Evolutionary conservation across 2,888 invertebrate species (phyloP).

Genomic region (Lithophane ornitopus): DNA sequence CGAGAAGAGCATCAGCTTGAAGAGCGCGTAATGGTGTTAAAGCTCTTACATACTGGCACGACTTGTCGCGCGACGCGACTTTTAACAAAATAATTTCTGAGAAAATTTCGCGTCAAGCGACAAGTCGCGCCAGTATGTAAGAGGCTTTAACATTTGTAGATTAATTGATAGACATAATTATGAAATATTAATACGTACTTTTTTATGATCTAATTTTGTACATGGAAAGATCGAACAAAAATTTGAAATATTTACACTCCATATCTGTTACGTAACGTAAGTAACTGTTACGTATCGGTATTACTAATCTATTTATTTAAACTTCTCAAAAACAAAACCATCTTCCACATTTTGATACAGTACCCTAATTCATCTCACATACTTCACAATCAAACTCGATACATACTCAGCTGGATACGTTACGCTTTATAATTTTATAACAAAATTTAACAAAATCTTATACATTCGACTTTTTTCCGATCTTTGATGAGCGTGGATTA

Average conservation of each 20-base stretch:
- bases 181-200: no score
- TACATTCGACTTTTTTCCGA: slow-evolving; percentile 76
- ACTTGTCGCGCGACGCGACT: no score
- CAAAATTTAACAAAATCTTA: slow-evolving; percentile 78
- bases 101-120: no score
- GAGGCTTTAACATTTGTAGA: no score
- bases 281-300: background rate
- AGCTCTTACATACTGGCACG: no score
- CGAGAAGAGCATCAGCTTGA: no score
- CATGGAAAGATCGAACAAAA: background rate
- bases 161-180: no score
- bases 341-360: slow-evolving; percentile 18
- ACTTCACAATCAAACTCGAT: slow-evolving; percentile 76
- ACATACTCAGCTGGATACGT: slow-evolving; percentile 81
- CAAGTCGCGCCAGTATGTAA: no score
- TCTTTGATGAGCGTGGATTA: slow-evolving; percentile 78
- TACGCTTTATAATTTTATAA: slow-evolving; percentile 78
- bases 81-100: no score
- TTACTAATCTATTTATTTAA: background rate
- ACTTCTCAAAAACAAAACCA: background rate
- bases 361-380: slow-evolving; percentile 69
- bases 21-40: no score
- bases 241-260: background rate
- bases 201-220: background rate
- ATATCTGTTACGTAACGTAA: background rate